phyloP scores from a whole-genome alignment of 1,140 invertebrate genomes.

The Tyrophagus putrescentiae region DNA sequence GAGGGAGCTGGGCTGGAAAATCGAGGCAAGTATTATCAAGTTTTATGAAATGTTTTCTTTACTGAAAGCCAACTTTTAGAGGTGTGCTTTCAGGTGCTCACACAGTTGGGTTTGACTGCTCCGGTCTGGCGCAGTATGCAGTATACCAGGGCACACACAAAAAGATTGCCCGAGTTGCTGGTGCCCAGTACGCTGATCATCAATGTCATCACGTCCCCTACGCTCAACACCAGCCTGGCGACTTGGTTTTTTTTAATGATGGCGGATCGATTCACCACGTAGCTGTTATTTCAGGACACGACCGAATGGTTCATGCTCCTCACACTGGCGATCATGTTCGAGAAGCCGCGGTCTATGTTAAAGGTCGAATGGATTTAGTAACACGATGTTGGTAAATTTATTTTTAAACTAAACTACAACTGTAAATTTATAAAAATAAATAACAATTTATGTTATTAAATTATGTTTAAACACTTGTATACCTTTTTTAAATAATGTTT shows the following conservation, averaged over 20 bases:
- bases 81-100: too few species aligned
- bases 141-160: slow-evolving; percentile 16
- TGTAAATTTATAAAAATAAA: too few species aligned
- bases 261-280: slow-evolving; percentile 12
- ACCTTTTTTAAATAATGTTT: too few species aligned
- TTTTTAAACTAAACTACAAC: too few species aligned
- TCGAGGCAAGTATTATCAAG: too few species aligned
- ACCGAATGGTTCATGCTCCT: slow-evolving; percentile 8
- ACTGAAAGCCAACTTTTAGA: too few species aligned
- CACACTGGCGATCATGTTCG: background rate
- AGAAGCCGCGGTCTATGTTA: background rate
- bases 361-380: background rate
- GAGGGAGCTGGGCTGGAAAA: too few species aligned
- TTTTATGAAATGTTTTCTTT: too few species aligned
- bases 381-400: slow-evolving; percentile 6
- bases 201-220: slow-evolving; percentile 14
- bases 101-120: slow-evolving; percentile 16
- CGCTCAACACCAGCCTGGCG: slow-evolving; percentile 10
- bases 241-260: slow-evolving; percentile 8
- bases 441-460: too few species aligned
- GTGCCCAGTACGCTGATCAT: background rate
- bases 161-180: background rate
- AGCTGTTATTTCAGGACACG: slow-evolving; percentile 8
- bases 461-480: too few species aligned
- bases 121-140: slow-evolving; percentile 12